Base-by-base conservation (phyloP, 64 coral and sea anemone genomes). In the Cladopsammia gracilis region DNA sequence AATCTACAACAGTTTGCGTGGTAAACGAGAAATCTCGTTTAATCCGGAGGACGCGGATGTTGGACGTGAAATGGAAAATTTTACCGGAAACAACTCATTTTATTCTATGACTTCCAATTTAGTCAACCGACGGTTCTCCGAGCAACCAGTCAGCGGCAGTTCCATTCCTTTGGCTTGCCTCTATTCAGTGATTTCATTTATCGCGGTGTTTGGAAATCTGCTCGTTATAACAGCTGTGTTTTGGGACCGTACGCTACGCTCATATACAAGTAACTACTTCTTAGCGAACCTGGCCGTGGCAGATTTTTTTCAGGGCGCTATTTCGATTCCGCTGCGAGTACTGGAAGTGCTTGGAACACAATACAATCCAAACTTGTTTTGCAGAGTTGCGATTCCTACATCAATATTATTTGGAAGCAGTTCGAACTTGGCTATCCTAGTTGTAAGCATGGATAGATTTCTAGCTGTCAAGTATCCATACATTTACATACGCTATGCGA, bases 371-470 rank as follows among this genome's bases (percentile, higher is more conserved):
- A 77, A 4, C 15, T 18, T 76, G 1, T 78, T 96, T 58, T 96
- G 95, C 23, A 91, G 71, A 15, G 16, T 96, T 6, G 85, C 95
- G 10, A 93, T 96, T 72, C 90, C 90, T 3, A 23, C 45, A 46
- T 85, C 90, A 13, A 96, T 93, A 19, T 23, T 93, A 19, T 96
- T 96, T 73, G 95, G 95, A 16, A 75, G 90, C n/a, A 93, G 90
- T 18, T 96, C 95, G 13, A 93, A 96, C 53, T 43, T 96, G 13
- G 89, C 82, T 56, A 96, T 96, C 15, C 68, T 96, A 24, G 82
- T 96, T 10, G 93, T 96, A 48, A 96, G 95, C 54, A 69, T 96
- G 2, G 95, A 93, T 42, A 61, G 95, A 26, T 92, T 96, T 26
- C 22, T 96, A 6, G 95, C 95, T 20, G 84, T 96, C 59, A 75